A percentile compares a stretch with the other conserved stretches of the same genome.
Evolutionary conservation across 2,888 invertebrate genomes (phyloP).

Genomic region (Scelioninae gen. 1): DNA sequence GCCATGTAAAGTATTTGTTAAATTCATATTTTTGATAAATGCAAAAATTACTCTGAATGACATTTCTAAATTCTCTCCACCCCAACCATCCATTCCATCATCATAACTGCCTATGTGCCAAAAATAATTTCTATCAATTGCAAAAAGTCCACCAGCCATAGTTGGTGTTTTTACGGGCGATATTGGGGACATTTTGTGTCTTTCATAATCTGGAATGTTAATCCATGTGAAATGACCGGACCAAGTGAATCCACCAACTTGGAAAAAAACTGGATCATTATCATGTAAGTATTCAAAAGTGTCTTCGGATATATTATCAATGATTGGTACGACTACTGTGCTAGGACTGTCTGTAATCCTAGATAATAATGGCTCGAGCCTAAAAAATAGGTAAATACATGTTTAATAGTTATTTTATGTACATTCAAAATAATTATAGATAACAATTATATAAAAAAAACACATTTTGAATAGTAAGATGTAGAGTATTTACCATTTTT

Average conservation of each 20-base stretch:
- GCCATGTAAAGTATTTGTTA: no score
- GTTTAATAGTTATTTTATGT: neutral
- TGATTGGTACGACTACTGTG: conserved; percentile 96
- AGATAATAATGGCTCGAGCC: conserved; percentile 94
- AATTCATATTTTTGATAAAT: conserved; percentile 14
- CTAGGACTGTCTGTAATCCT: conserved; percentile 92
- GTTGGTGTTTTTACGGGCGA: conserved; percentile 93
- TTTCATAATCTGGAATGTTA: conserved; percentile 88
- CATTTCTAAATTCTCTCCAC: conserved; percentile 98
- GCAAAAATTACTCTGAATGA: conserved; percentile 91
- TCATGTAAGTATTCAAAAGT: conserved; percentile 89
- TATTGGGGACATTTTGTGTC: conserved; percentile 87
- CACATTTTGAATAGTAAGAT: no score
- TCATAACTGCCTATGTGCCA: conserved; percentile 98
- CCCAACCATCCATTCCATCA: conserved; percentile 98
- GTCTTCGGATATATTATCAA: conserved; percentile 95
- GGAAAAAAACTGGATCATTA: conserved; percentile 82
- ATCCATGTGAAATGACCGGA: conserved; percentile 98
- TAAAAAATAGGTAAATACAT: conserved; percentile 57
- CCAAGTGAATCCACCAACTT: conserved; percentile 94
- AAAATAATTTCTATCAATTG: conserved; percentile 95
- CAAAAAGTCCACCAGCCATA: conserved; percentile 99
- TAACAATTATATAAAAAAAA: no score
- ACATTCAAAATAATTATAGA: neutral
- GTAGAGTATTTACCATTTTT: conserved; percentile 87